These are phyloP conservation scores for Sminthurides aquaticus DNA, from an alignment of 2,888 invertebrate species.

Conservation along the genomic window DNA sequence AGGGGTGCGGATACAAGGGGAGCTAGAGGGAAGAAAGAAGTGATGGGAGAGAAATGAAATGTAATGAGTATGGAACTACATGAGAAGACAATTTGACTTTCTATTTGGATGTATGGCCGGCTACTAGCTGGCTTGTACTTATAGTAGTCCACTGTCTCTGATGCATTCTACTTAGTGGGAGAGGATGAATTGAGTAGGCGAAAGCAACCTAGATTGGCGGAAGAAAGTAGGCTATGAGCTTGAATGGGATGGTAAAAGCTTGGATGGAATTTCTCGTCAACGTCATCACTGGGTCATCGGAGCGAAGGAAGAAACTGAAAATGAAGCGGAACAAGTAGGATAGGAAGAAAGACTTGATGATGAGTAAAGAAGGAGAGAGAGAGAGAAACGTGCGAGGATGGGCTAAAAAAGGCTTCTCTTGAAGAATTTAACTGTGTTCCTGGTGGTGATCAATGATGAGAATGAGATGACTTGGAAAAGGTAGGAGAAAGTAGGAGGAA, in stretches of 20 bases:
- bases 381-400: conserved; percentile 5
- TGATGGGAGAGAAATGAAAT: too few species aligned
- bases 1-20: too few species aligned
- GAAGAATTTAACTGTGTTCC: too few species aligned
- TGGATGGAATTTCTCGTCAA: neutral
- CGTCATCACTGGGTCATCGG: neutral
- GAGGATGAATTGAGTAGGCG: neutral
- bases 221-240: neutral
- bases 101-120: too few species aligned
- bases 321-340: neutral
- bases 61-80: too few species aligned
- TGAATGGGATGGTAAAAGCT: neutral
- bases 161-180: too few species aligned
- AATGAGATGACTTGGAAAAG: neutral
- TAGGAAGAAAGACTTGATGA: too few species aligned
- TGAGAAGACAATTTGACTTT: too few species aligned
- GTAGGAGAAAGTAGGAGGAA: neutral
- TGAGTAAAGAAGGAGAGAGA: conserved; percentile 13
- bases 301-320: neutral
- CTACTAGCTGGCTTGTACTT: too few species aligned
- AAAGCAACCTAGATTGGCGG: neutral
- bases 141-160: too few species aligned
- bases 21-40: too few species aligned
- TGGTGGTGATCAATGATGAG: too few species aligned
- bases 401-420: neutral